Base-by-base conservation (phyloP, 1,140 invertebrate genomes). In the Bombus impatiens region DNA sequence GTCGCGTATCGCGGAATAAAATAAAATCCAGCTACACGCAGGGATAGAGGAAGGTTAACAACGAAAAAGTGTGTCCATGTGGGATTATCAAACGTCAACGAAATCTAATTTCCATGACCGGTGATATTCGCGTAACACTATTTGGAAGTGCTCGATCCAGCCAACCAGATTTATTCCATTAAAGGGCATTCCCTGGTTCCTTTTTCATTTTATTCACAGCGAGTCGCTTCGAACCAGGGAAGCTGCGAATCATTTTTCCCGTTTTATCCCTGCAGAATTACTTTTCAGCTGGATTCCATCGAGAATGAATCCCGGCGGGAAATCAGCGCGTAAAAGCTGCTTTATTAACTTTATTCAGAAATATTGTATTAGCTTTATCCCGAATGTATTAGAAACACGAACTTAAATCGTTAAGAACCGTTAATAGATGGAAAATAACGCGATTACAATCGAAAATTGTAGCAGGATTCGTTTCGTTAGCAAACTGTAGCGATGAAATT, bases 1-100 rank as follows among this genome's bases (percentile, higher is more conserved):
- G 10, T n/a, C 28, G 40, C 1, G 9, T 5, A 13, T 28, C 22
- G 32, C 0, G 6, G 15, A 37, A 53, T 6, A 18, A 15, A 35
- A 53, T 4, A 32, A 65, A 78, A 35, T 28, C 12, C 0, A 40
- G 9, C 8, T 6, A 25, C 32, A 37, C 9, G 65, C 3, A 10
- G 35, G 10, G 10, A 37, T 2, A 28, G 1, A 13, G 25, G 12
- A 77, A 28, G 6, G 40, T 37, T 9, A 10, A 53, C 18, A 47
- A n/a, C 25, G 25, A 53, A 35, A 81, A 42, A 40, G 28, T 32
- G 35, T 53, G 70, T 15, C 62, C n/a, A 12, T 8, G 25, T 12
- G 57, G 25, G n/a, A 32, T 40, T 28, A 70, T 70, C 28, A 71
- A 80, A 80, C 25, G 76, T 78, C 37, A 32, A n/a, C 28, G 44